phyloP scores from a whole-genome alignment of 35 echinoderm and acorn worm species.

The Nesometra sesokonis region DNA sequence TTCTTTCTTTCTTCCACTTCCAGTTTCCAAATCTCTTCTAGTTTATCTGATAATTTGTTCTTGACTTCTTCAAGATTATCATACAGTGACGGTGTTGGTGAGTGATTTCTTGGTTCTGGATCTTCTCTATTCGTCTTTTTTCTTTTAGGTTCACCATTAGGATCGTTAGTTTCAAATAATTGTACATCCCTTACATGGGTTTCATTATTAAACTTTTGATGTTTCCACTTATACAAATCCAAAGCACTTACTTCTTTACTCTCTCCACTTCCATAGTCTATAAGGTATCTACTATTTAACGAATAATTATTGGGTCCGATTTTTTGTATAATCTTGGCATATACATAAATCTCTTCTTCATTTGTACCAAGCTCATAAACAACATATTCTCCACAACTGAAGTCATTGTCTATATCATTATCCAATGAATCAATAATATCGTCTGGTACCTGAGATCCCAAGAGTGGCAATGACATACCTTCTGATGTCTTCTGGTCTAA shows the following conservation, averaged over 20 bases:
- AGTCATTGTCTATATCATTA: conserved; percentile 7
- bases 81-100: neutral
- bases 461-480: neutral
- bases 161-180: neutral
- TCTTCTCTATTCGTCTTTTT: neutral
- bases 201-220: neutral
- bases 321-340: conserved; percentile 24
- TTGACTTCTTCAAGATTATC: neutral
- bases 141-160: neutral
- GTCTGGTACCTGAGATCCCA: conserved; percentile 8
- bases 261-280: conserved; percentile 8
- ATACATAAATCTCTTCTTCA: neutral
- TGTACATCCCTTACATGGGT: neutral
- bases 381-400: conserved; percentile 11
- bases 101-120: neutral
- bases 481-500: neutral
- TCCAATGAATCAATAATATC: conserved; percentile 6
- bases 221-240: conserved; percentile 4
- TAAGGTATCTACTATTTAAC: neutral
- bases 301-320: neutral
- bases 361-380: neutral
- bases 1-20: conserved; percentile 7
- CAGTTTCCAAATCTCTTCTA: conserved; percentile 6
- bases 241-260: neutral
- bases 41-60: neutral